phyloP scores from a whole-genome alignment of 2,797 vertebrate species.

The Channa striata region DNA sequence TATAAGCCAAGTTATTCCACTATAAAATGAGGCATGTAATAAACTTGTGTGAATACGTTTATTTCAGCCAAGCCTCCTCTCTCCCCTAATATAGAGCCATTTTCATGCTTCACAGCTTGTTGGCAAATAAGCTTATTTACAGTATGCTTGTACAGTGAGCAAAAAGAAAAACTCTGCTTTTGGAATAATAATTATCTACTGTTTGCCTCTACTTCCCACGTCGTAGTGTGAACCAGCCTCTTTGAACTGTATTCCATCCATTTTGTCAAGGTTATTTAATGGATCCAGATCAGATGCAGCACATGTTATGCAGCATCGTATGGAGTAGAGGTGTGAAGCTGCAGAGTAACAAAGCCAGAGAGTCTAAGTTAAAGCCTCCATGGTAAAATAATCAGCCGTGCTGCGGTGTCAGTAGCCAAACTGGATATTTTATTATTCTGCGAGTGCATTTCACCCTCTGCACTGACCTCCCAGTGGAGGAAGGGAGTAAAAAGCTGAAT shows the following conservation, averaged over 20 bases:
- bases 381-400: conserved; percentile 25
- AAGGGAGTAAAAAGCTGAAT: conserved; percentile 43
- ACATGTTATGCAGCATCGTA: conserved; percentile 17
- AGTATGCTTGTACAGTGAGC: conserved; percentile 50
- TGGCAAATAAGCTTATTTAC: conserved; percentile 65
- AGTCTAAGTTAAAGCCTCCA: conserved; percentile 16
- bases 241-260: conserved; percentile 17
- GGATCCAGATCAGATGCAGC: conserved; percentile 17
- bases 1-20: conserved; percentile 73
- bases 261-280: conserved; percentile 36
- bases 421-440: conserved; percentile 47
- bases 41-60: conserved; percentile 74
- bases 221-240: not conserved
- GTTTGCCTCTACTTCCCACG: conserved; percentile 17
- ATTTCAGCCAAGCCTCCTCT: conserved; percentile 63
- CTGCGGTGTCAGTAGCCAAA: conserved; percentile 29
- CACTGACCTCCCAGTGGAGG: conserved; percentile 33
- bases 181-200: conserved; percentile 41
- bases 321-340: not conserved
- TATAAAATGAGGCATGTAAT: conserved; percentile 80
- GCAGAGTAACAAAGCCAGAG: conserved; percentile 17
- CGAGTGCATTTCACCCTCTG: conserved; percentile 26
- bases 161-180: conserved; percentile 32
- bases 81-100: conserved; percentile 60
- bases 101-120: conserved; percentile 70